Base-by-base conservation (phyloP, 1,140 invertebrate genomes). In the Melipona quadrifasciata region DNA sequence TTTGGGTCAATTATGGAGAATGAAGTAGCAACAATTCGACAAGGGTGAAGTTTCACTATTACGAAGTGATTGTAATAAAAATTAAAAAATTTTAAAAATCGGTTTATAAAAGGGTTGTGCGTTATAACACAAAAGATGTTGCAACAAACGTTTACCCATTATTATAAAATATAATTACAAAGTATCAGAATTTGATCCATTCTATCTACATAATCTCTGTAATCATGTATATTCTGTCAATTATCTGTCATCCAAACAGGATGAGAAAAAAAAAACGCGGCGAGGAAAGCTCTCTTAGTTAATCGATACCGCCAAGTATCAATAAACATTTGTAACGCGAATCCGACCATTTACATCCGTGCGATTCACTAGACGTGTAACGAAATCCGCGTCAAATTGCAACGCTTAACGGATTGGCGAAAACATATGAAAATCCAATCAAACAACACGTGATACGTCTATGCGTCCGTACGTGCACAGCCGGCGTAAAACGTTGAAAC, bases 391-490 rank as follows among this genome's bases (percentile, higher is more conserved):
- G n/a, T 51, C n/a, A 39, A 64, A 65, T 77, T 47, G 78, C 55
- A 21, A 57, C 55, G 65, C 24, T 71, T 57, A 71, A 71, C 53
- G n/a, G 31, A 21, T 39, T n/a, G 17, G 39, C 39, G 79, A 19
- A 47, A 73, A 81, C 80, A 53, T 65, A 74, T 55, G 70, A 81
- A 81, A 81, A 73, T 61, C 70, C 39, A 81, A 81, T 81, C 57
- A 34, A 31, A 16, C 77, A 6, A 31, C 16, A 12, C 55, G 61
- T 24, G n/a, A 47, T 65, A 67, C n/a, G 27, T 19, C 65, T 31
- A 17, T 21, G 34, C 19, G 19, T 34, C 12, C 17, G 31, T 21
- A 34, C 21, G 19, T 47, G 47, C 12, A 47, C 24, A 34, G 19
- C 10, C 12, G 21, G 11, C 21, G 31, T 11, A 64, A 34, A 53